Percentiles rank a stretch among this genome's conserved stretches.
Evolutionary conservation across 2,797 vertebrate species (phyloP).

Genomic region (Picus viridis): DNA sequence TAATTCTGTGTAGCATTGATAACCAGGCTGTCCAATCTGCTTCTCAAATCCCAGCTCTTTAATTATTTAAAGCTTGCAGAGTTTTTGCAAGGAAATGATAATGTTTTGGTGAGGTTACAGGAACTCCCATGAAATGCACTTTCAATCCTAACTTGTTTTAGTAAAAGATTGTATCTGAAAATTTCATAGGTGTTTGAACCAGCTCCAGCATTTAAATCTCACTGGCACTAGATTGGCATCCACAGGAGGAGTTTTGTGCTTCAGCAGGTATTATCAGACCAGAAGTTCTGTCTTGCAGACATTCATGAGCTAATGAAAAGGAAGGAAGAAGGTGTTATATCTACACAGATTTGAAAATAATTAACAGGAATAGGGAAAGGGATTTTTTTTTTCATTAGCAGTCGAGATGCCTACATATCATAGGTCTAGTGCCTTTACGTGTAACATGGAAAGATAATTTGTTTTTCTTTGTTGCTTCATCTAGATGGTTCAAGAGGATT

Average conservation of each 20-base stretch:
- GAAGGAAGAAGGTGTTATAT: constrained; percentile 56
- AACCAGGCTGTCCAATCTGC: neutral
- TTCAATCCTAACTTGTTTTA: constrained; percentile 55
- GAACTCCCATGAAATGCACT: constrained; percentile 47
- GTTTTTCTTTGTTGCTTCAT: neutral
- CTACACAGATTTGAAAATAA: constrained; percentile 40
- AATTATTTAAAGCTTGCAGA: neutral
- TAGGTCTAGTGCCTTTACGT: neutral
- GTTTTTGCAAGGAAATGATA: constrained; percentile 50
- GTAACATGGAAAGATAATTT: neutral
- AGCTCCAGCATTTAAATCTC: constrained; percentile 60
- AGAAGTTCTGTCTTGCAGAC: constrained; percentile 55
- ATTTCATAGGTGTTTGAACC: constrained; percentile 60
- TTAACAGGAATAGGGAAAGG: constrained; percentile 21
- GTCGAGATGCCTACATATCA: neutral
- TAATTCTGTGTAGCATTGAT: neutral
- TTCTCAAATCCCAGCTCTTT: neutral
- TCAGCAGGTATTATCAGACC: constrained; percentile 66
- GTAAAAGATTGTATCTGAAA: constrained; percentile 55
- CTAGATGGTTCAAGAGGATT: neutral
- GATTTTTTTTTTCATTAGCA: neutral
- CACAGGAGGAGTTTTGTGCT: constrained; percentile 23
- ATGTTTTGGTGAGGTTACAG: constrained; percentile 45
- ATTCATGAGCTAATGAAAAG: constrained; percentile 53
- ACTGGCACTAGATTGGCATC: constrained; percentile 29